A percentile compares a stretch with the other conserved stretches of the same genome.
phyloP scores from a whole-genome alignment of 2,888 invertebrate genomes.

The Muscina levida region DNA sequence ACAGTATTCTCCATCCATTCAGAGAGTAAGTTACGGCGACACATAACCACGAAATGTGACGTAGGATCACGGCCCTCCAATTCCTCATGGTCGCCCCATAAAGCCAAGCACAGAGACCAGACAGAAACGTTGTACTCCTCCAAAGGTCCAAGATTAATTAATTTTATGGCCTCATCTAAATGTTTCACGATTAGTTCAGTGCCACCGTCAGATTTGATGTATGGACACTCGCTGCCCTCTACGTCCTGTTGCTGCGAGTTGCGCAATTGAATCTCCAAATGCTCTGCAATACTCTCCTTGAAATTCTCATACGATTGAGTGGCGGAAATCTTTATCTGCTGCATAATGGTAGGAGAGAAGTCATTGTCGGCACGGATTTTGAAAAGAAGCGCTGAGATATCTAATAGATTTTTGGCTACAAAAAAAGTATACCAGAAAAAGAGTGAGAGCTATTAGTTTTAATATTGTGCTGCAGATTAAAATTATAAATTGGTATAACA shows the following conservation, averaged over 20 bases:
- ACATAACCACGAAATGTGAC: slow-evolving; percentile 81
- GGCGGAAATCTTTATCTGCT: slow-evolving; percentile 74
- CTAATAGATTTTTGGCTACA: slow-evolving; percentile 66
- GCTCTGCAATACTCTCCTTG: slow-evolving; percentile 83
- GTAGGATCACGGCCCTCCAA: slow-evolving; percentile 79
- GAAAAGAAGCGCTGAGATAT: slow-evolving; percentile 69
- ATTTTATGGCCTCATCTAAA: slow-evolving; percentile 80
- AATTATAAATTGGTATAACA: background rate
- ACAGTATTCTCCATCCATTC: slow-evolving; percentile 84
- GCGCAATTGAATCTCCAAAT: slow-evolving; percentile 84
- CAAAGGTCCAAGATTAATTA: slow-evolving; percentile 71
- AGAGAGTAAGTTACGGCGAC: slow-evolving; percentile 83
- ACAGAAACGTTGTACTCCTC: slow-evolving; percentile 81
- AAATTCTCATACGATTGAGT: slow-evolving; percentile 70
- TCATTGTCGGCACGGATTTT: slow-evolving; percentile 72
- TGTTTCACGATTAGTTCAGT: slow-evolving; percentile 82
- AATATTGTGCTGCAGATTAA: background rate
- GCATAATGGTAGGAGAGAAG: slow-evolving; percentile 72
- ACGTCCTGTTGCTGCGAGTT: slow-evolving; percentile 81
- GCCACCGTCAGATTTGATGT: slow-evolving; percentile 72
- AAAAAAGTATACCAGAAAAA: background rate
- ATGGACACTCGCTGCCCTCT: slow-evolving; percentile 80
- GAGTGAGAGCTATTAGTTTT: background rate
- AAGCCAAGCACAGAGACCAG: slow-evolving; percentile 88
- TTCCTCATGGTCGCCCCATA: slow-evolving; percentile 90